Base-by-base conservation (phyloP, 1,140 invertebrate genomes). In the Potamilus streckersoni region DNA sequence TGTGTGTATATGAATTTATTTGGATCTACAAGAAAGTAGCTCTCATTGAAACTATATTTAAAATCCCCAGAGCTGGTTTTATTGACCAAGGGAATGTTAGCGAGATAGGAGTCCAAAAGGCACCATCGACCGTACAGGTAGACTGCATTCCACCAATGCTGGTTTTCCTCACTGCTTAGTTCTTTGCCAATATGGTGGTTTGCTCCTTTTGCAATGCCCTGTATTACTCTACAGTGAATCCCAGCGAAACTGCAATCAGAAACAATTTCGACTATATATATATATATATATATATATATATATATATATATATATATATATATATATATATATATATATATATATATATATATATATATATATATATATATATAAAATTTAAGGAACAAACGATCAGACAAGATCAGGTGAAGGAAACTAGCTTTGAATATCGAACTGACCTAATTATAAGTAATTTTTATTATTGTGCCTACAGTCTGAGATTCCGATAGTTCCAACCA, bases 1-100 rank as follows among this genome's bases (percentile, higher is more conserved):
- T 92, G 92, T 0, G 91, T 91, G 82, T 88, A 91, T 58, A 92
- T 91, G 69, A 92, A 81, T 49, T 90, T 86, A 23, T 90, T 86
- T 6, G 92, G 91, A 82, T 92, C 91, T 13, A 91, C 90, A 13
- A 92, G 85, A 83, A 92, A 92, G 79, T 86, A 88, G 73, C 86
- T 87, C 70, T 88, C 87, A 62, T 88, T 86, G 69, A 83, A 86
- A 57, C 82, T 80, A 73, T 84, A 84, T 63, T 83, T 78, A 56
- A 80, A 77, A 2, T 78, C 76, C 31, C 72, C 71, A n/a, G 67
- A 62, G 12, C 70, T 66, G 19, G 75, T 77, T 69, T 77, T 77
- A 65, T 69, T 77, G 23, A 77, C 64, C 17, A 77, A 64, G 31
- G 75, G 75, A 17, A 77, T 77, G 59, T 70, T 72, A 55, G 75